Evolutionary conservation across 2,797 vertebrate genomes (phyloP), one percentile per base, ranked within the genome.

Genomic region (Pachyuromys duprasi): DNA sequence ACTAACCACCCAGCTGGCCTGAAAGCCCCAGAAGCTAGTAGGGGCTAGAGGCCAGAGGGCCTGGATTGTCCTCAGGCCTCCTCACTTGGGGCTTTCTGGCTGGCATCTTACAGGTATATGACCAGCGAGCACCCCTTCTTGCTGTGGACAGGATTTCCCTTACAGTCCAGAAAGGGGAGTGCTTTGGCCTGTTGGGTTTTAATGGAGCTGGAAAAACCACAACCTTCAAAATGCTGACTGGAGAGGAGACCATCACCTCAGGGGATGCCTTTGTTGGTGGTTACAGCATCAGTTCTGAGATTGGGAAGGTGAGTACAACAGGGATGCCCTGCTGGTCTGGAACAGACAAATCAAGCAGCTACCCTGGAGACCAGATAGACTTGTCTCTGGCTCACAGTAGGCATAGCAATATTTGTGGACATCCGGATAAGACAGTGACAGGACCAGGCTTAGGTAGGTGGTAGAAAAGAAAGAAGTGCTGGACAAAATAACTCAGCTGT

Each of bases 211-310:
- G 99, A 39, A 99, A 99, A 98, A 99, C 99, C 90, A 99, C 99
- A 1, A 99, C 99, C 20, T 99, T 99, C 98, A 99, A 99, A 98
- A 99, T 99, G 99, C 98, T 99, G 98, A 99, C 99, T 0, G 99
- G 99, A 0, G 99, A 99, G 0, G 99, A 99, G 98, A 99, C 98
- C 0, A 98, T 99, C 84, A 99, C 99, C 0, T 99, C 99, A 0
- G 99, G 99, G 39, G 99, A 99, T 0, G 99, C 99, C 93, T 99
- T 98, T 83, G 99, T 99, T 4, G 99, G 99, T 33, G 99, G 99
- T 49, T 99, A 99, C 98, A 99, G 99, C 98, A 98, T 99, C 97
- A 97, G 99, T 94, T 99, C 98, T 91, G 99, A 99, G 97, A 99
- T 99, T 53, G 99, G 99, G 96, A 99, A 99, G 99, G 99, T 99